Conservation (phyloP, 2,797 vertebrate species). For the Poeciliopsis turneri region DNA sequence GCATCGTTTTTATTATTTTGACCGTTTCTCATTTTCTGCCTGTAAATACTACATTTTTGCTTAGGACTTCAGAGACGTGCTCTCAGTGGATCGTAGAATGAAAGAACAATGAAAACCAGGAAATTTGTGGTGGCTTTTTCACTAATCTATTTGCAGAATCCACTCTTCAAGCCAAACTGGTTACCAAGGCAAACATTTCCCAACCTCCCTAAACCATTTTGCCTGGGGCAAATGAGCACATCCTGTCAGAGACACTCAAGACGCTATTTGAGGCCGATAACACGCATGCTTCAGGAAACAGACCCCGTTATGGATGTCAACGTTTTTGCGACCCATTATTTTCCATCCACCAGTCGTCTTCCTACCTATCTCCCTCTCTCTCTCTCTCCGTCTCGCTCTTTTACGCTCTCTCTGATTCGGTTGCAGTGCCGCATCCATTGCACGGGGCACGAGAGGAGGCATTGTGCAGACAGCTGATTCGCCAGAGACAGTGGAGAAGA, state of each 20-base stretch:
- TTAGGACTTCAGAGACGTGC: no score
- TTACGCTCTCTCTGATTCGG: constrained; percentile 39
- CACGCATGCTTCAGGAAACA: constrained; percentile 62
- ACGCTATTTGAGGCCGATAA: constrained; percentile 44
- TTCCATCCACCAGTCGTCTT: constrained; percentile 56
- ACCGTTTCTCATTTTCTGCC: no score
- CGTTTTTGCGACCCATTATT: constrained; percentile 46
- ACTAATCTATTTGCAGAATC: background rate
- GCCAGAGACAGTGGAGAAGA: constrained; percentile 11
- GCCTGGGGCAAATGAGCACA: constrained; percentile 29
- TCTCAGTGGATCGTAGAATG: no score
- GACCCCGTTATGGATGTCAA: constrained; percentile 58
- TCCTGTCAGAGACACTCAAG: constrained; percentile 40
- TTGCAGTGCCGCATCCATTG: constrained; percentile 63
- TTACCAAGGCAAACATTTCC: background rate
- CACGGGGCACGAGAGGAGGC: constrained; percentile 18
- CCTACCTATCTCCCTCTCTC: constrained; percentile 16
- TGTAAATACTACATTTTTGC: no score
- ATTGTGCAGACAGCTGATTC: constrained; percentile 25
- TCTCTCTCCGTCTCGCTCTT: constrained; percentile 9
- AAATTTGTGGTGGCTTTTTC: background rate
- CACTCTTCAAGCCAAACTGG: background rate
- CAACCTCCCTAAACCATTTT: background rate
- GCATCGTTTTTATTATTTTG: no score
- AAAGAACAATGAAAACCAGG: background rate